Conservation (phyloP, 2,797 vertebrate species). For the Podarcis lilfordi region DNA sequence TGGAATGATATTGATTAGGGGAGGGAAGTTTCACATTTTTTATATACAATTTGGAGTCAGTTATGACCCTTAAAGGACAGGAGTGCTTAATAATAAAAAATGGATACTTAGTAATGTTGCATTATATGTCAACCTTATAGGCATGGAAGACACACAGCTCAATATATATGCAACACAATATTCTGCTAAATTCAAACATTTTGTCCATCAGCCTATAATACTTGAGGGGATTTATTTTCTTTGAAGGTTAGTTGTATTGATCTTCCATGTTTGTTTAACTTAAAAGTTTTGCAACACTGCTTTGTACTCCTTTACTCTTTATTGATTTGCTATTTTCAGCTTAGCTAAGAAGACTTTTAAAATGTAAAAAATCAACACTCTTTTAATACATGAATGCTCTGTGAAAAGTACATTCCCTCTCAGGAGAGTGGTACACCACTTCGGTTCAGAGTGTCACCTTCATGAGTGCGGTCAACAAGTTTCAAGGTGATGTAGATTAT, state of each 20-base stretch:
- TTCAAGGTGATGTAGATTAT: neutral
- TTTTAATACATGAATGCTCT: slow-evolving; percentile 21
- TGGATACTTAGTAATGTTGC: slow-evolving; percentile 31
- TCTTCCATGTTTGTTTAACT: slow-evolving; percentile 44
- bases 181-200: slow-evolving; percentile 33
- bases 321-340: slow-evolving; percentile 47
- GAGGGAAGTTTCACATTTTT: slow-evolving; percentile 7
- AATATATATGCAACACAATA: slow-evolving; percentile 19
- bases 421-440: neutral
- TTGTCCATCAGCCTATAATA: neutral
- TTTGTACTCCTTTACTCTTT: slow-evolving; percentile 10
- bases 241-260: slow-evolving; percentile 20
- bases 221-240: slow-evolving; percentile 40
- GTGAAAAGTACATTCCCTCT: slow-evolving; percentile 41
- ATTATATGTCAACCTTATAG: slow-evolving; percentile 40
- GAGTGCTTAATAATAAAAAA: slow-evolving; percentile 17
- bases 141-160: slow-evolving; percentile 20
- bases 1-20: neutral
- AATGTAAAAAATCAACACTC: neutral
- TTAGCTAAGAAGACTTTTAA: slow-evolving; percentile 29
- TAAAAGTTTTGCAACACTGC: slow-evolving; percentile 10
- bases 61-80: neutral
- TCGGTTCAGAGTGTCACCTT: slow-evolving; percentile 44
- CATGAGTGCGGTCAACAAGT: slow-evolving; percentile 46
- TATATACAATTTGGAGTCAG: neutral